Evolutionary conservation across 2,797 vertebrate species (phyloP).

Genomic region (Cygnus olor): DNA sequence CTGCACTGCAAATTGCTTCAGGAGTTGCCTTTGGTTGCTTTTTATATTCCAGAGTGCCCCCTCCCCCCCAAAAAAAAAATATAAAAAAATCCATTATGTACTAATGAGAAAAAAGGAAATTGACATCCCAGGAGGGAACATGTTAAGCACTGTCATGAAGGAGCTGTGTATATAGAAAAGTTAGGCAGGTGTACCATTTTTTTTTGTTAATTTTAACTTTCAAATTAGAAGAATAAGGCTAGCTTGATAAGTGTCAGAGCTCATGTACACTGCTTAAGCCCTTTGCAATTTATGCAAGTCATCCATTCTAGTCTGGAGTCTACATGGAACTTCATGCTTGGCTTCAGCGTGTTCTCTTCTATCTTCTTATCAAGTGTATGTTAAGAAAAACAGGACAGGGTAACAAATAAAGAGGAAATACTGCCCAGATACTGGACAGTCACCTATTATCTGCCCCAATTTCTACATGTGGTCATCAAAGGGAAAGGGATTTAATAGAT

Average conservation of each 20-base stretch:
- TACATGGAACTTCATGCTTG: rapidly evolving
- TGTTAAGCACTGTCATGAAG: too few species aligned
- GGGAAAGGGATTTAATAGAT: neutral
- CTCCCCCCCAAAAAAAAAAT: too few species aligned
- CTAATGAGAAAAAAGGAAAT: neutral
- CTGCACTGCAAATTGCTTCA: neutral
- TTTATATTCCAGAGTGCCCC: neutral
- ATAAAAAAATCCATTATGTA: neutral
- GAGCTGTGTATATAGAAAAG: neutral
- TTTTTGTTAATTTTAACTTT: neutral
- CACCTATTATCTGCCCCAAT: neutral
- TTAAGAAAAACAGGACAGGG: neutral
- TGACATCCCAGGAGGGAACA: neutral
- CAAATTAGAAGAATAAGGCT: neutral
- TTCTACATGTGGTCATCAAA: neutral
- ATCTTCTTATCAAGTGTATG: neutral
- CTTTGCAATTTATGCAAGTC: neutral
- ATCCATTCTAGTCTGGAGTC: neutral
- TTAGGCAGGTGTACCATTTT: too few species aligned
- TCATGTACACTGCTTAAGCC: rapidly evolving
- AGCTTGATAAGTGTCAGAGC: neutral
- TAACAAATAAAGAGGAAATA: neutral
- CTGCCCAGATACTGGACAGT: neutral
- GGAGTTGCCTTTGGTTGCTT: neutral
- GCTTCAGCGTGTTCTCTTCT: neutral